Percentiles rank a stretch among this genome's conserved stretches.
These are phyloP conservation scores for Protodeltote pygarga DNA, from an alignment of 2,888 invertebrate species.

Conservation along the genomic window DNA sequence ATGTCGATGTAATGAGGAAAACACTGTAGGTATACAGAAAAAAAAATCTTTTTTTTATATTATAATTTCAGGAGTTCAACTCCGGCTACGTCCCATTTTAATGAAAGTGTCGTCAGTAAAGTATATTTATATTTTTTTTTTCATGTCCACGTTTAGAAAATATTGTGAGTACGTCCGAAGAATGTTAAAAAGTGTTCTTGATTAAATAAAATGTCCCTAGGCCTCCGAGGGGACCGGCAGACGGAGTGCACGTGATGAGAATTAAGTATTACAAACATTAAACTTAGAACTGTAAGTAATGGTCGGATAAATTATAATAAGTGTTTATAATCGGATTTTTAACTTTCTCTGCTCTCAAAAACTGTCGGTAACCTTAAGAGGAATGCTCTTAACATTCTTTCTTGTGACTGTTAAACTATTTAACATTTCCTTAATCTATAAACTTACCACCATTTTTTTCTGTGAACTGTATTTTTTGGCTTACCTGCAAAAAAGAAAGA, in stretches of 20 bases:
- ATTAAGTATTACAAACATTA: constrained; percentile 64
- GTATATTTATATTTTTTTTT: constrained; percentile 57
- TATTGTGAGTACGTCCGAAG: constrained; percentile 70
- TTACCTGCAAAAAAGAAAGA: constrained; percentile 68
- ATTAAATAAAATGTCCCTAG: constrained; percentile 83
- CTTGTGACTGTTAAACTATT: not conserved
- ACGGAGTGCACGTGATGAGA: constrained; percentile 70
- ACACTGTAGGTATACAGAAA: not conserved
- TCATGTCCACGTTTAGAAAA: constrained; percentile 59
- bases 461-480: constrained; percentile 43
- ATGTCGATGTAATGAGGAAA: constrained; percentile 19
- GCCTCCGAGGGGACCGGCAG: constrained; percentile 58
- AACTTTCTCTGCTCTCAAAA: constrained; percentile 33
- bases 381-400: constrained; percentile 7
- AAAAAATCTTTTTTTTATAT: constrained; percentile 6
- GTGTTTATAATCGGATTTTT: constrained; percentile 42
- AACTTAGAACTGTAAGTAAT: constrained; percentile 62
- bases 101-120: constrained; percentile 56
- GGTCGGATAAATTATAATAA: constrained; percentile 56
- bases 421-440: not conserved
- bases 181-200: constrained; percentile 84
- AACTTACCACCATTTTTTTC: constrained; percentile 34
- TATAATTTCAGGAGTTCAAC: constrained; percentile 31
- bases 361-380: constrained; percentile 3
- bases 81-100: constrained; percentile 25